A percentile compares a stretch with the other conserved stretches of the same genome.
These are phyloP conservation scores for Lasioglossum villosulum DNA, from an alignment of 2,888 invertebrate genomes.

Conservation along the genomic window DNA sequence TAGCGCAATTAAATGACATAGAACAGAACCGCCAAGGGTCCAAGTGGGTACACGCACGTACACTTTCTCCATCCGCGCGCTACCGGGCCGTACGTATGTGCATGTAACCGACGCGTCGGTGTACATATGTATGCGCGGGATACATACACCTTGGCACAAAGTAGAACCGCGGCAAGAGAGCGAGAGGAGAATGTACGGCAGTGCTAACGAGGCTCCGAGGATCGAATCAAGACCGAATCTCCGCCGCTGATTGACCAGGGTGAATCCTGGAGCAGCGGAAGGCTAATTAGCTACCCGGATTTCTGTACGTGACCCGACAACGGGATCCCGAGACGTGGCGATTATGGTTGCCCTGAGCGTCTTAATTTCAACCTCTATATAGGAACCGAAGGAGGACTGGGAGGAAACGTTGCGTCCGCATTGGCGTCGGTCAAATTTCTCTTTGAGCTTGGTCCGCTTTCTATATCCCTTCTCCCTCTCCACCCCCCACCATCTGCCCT, in stretches of 20 bases:
- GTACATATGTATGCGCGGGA: background rate
- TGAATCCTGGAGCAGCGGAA: constrained; percentile 67
- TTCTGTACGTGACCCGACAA: constrained; percentile 73
- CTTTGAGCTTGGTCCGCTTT: constrained; percentile 59
- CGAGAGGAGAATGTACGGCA: constrained; percentile 58
- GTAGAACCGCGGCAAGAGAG: constrained; percentile 25
- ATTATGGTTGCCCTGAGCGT: constrained; percentile 73
- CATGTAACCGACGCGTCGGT: background rate
- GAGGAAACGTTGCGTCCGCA: constrained; percentile 47
- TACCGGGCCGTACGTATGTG: background rate
- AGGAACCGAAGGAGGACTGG: constrained; percentile 17
- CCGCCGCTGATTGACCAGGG: constrained; percentile 75
- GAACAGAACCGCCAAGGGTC: constrained; percentile 58
- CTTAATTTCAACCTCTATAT: constrained; percentile 68
- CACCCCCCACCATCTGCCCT: constrained; percentile 7
- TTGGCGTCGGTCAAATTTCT: constrained; percentile 69
- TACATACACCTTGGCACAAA: constrained; percentile 26
- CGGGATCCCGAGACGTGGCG: constrained; percentile 71
- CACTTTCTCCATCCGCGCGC: constrained; percentile 24
- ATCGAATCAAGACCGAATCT: constrained; percentile 78
- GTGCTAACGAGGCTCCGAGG: constrained; percentile 76
- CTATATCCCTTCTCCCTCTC: background rate
- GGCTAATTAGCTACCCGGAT: constrained; percentile 74
- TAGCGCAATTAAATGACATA: constrained; percentile 67
- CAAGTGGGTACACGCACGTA: constrained; percentile 58